These are phyloP conservation scores for Myoxocephalus aenaeus DNA, from an alignment of 2,797 vertebrate genomes.

Conservation along the genomic window DNA sequence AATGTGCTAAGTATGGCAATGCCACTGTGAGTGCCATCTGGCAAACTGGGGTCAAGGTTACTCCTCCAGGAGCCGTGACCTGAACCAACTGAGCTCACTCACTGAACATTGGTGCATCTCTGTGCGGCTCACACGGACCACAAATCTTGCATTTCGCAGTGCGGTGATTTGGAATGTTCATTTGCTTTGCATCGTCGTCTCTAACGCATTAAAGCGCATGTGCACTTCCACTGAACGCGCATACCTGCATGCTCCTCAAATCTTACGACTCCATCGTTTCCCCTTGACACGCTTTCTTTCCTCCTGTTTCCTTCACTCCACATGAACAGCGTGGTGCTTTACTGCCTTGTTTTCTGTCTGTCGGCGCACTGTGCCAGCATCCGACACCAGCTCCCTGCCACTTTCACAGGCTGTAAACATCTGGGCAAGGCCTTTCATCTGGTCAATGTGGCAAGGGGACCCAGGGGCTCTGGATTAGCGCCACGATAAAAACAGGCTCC, in stretches of 20 bases:
- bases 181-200: background rate
- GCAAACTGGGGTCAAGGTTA: conserved; percentile 66
- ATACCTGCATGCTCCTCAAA: conserved; percentile 47
- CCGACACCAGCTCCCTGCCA: conserved; percentile 81
- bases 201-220: background rate
- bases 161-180: background rate
- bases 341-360: conserved; percentile 85
- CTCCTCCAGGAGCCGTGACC: conserved; percentile 54
- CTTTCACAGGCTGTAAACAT: conserved; percentile 87
- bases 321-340: conserved; percentile 82
- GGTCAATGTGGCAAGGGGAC: conserved; percentile 82
- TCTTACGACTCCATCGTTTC: conserved; percentile 62
- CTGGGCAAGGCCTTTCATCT: conserved; percentile 86
- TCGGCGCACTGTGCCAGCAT: conserved; percentile 77
- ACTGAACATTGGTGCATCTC: conserved; percentile 1
- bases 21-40: conserved; percentile 73
- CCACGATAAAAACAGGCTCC: conserved; percentile 80
- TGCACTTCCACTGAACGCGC: conserved; percentile 17
- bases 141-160: background rate
- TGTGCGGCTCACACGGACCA: background rate
- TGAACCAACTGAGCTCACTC: conserved; percentile 30
- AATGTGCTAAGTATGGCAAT: conserved; percentile 65
- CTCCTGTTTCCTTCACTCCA: conserved; percentile 64
- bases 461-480: conserved; percentile 83
- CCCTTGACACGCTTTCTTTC: conserved; percentile 62